Evolutionary conservation across 2,888 invertebrate species (phyloP), one percentile per base, ranked within the genome.

Genomic region (Gari tellinella): DNA sequence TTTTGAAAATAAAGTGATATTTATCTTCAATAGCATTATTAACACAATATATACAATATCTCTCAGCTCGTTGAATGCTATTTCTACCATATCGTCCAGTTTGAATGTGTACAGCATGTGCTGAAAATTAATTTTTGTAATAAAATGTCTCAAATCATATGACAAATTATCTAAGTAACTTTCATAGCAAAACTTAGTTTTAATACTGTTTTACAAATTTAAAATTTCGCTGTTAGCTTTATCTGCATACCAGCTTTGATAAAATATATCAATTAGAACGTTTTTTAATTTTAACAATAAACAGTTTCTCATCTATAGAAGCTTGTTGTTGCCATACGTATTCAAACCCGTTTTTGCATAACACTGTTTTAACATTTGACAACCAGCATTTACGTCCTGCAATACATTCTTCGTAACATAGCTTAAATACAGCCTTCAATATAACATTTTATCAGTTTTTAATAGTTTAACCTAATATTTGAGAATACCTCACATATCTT

Each of bases 161-260:
- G n/a, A n/a, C n/a, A n/a, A n/a, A n/a, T n/a, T n/a, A n/a, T n/a
- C n/a, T n/a, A n/a, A n/a, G n/a, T n/a, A n/a, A n/a, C n/a, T n/a
- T n/a, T n/a, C n/a, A n/a, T n/a, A n/a, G 3, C 3, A 10, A 25
- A 23, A 21, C 14, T 10, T 1, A 10, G n/a, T 4, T 26, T 56
- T 41, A n/a, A 55, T 19, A 40, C 2, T 8, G 19, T 40, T 55
- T 17, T 55, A 55, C 17, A 40, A 2, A 21, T 5, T 41, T 12
- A 55, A 19, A 1, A 56, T 8, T n/a, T 21, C 23, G 10, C 15
- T 21, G 25, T 21, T 10, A n/a, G n/a, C n/a, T n/a, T n/a, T n/a
- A n/a, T n/a, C n/a, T n/a, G n/a, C n/a, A n/a, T n/a, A n/a, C n/a
- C 56, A 41, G 43, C 17, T 56, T 25, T 25, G 41, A 43, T 15